Evolutionary conservation across 1,140 invertebrate genomes (phyloP), one percentile per base, ranked within the genome.

Genomic region (Teleopsis dalmanni): DNA sequence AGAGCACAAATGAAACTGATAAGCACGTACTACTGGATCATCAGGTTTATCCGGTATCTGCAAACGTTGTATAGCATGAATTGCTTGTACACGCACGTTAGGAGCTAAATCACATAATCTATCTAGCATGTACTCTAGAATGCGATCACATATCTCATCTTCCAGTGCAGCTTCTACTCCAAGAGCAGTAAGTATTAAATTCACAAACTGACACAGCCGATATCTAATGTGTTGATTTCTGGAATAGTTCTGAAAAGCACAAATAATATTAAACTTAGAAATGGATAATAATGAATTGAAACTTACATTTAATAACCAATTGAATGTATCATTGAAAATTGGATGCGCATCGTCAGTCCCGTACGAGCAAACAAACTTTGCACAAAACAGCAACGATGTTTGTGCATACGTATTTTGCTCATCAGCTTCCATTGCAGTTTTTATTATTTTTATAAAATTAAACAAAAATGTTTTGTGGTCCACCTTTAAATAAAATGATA

Each of bases 21-120:
- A 92, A 1, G 85, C 81, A 62, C 82, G 78, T 4, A 89, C 84
- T 1, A 93, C 81, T 11, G 80, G 80, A 72, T 91, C 91, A 41
- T 82, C 74, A 13, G 80, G 76, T 58, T 88, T 80, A 21, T 75
- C 73, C 0, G 89, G 89, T 56, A 88, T 83, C 70, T 93, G 90
- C 4, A 93, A 73, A 31, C 88, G 74, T 18, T 83, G 78, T 14
- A 93, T 72, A n/a, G 88, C 88, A 23, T 81, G 60, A 1, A 90
- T 82, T 13, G 89, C 88, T 60, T 90, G 82, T 29, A 82, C 79
- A 33, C 89, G 73, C 1, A 92, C 85, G 51, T 79, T 78, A 4
- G 84, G 76, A 33, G 60, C 45, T 8, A 60, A 42, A 38, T 75
- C 75, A 55, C 77, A 70, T 4, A 87, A 70, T 27, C 84, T 62